Base-by-base conservation (phyloP, 2,888 invertebrate species). In the Melanotus villosus region DNA sequence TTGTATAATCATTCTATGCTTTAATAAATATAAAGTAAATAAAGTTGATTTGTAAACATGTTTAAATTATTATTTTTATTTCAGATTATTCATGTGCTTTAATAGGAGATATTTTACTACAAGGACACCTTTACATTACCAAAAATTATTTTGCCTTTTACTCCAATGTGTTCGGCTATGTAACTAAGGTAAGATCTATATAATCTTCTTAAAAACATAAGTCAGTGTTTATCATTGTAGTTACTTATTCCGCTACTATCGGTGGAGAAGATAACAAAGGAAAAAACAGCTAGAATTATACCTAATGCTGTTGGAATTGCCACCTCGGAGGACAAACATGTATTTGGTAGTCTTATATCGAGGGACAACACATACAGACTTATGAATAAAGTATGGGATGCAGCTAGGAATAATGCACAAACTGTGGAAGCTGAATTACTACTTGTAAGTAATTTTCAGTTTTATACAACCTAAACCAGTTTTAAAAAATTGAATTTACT, bases 61-160 rank as follows among this genome's bases (percentile, higher is more conserved):
- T n/a, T 9, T 9, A 1, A 2, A 16, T 6, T 36, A 32, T 75
- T 73, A 60, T 77, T 73, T 76, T 72, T 72, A 68, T 88, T 88
- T 18, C 87, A 93, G 93, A 95, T 88, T 97, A 94, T 87, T 95
- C 96, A 50, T 97, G 97, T 86, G 97, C 97, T 70, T 89, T 96
- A 78, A 93, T 96, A 71, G 94, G 95, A 72, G 97, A 97, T 84
- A 95, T 97, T 78, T 87, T 97, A 59, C 90, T 97, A 19, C 97
- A 97, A 87, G 97, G 97, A 63, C 93, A 95, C 83, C 89, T 98
- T 77, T 97, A 97, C 87, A 95, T 97, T 82, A 96, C 97, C 73
- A 93, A 94, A 82, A 95, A 96, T 84, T 96, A 96, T 87, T 96
- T 97, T 87, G 97, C 96, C 78, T 97, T 97, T 88, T 96, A 97